Base-by-base conservation (phyloP, 2,113 vertebrate species). In the Scopus umbretta region DNA sequence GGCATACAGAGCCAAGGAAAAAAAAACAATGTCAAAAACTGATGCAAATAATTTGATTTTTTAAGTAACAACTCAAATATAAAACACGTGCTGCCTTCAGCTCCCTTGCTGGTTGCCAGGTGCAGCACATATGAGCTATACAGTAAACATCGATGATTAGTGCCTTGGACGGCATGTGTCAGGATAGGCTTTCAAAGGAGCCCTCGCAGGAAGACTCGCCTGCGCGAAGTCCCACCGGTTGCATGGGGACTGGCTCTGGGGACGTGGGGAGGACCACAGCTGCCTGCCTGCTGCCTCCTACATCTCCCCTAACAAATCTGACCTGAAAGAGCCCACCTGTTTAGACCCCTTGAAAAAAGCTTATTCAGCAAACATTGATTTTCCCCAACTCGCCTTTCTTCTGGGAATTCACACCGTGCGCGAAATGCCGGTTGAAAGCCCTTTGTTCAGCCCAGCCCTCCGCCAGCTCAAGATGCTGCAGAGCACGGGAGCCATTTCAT, bases 21-120 rank as follows among this genome's bases (percentile, higher is more conserved):
- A 96, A 97, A 95, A 97, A 97, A 97, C 95, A 96, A 97, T 95
- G 97, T 95, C 96, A 97, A 96, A 97, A 97, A 97, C 84, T 75
- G 96, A 96, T 95, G 94, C 94, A 95, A 97, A 97, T 96, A 96
- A 97, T 91, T 89, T 96, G 93, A 97, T 97, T 94, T 96, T 91
- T 94, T 43, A 97, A 96, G 95, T 96, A 97, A 95, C 94, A 96
- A 97, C 95, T 96, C 96, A 92, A 96, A 96, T 95, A 97, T 86
- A 88, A 96, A 96, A 94, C 95, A 96, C 94, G 95, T 97, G 96
- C 91, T 95, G 95, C 94, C 95, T 97, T 95, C 97, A 97, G 92
- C 94, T 97, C 91, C 90, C 95, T 94, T 92, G 95, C 94, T 82
- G 89, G 80, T 38, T 96, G 94, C 96, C 96, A 97, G 96, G 96